Percentiles rank a stretch among this genome's conserved stretches.
Evolutionary conservation across 1,140 invertebrate genomes (phyloP).

Genomic region (Cheumatopsyche charites): DNA sequence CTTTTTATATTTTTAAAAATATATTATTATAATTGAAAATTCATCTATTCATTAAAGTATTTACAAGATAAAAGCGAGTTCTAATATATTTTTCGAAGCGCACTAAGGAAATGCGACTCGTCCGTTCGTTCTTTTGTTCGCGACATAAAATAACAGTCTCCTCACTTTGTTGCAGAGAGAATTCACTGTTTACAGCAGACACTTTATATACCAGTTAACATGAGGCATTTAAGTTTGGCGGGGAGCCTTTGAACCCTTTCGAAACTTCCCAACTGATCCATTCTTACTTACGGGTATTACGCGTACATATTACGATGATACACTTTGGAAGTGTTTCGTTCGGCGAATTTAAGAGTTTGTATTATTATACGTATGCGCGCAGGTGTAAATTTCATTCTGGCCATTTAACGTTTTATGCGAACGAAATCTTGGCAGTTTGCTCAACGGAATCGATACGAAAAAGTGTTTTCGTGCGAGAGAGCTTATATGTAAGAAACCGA

Average conservation of each 20-base stretch:
- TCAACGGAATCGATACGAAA: too few relatives aligned
- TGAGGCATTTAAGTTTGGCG: slow-evolving; percentile 25
- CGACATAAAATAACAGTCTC: not conserved
- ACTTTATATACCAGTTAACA: slow-evolving; percentile 29
- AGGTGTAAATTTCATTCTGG: not conserved
- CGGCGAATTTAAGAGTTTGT: too few relatives aligned
- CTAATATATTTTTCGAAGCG: too few relatives aligned
- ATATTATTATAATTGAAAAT: too few relatives aligned
- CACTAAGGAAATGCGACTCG: slow-evolving; percentile 1
- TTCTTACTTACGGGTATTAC: slow-evolving; percentile 23
- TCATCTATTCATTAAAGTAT: too few relatives aligned
- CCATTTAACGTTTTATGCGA: too few relatives aligned
- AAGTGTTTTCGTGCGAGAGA: too few relatives aligned
- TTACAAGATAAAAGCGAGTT: too few relatives aligned
- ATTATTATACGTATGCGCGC: not conserved
- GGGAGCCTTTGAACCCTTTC: slow-evolving; percentile 15
- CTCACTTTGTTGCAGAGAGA: slow-evolving; percentile 1
- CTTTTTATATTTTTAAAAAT: too few relatives aligned
- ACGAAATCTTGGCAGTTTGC: too few relatives aligned
- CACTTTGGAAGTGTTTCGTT: not conserved
- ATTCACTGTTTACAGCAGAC: slow-evolving; percentile 26
- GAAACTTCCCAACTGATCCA: slow-evolving; percentile 26
- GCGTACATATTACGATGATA: not conserved
- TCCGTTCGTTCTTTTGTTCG: slow-evolving; percentile 4
- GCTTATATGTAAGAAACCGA: too few relatives aligned